Evolutionary conservation across 2,113 vertebrate genomes (phyloP), one percentile per base, ranked within the genome.

Genomic region (Prochilodus magdalenae): DNA sequence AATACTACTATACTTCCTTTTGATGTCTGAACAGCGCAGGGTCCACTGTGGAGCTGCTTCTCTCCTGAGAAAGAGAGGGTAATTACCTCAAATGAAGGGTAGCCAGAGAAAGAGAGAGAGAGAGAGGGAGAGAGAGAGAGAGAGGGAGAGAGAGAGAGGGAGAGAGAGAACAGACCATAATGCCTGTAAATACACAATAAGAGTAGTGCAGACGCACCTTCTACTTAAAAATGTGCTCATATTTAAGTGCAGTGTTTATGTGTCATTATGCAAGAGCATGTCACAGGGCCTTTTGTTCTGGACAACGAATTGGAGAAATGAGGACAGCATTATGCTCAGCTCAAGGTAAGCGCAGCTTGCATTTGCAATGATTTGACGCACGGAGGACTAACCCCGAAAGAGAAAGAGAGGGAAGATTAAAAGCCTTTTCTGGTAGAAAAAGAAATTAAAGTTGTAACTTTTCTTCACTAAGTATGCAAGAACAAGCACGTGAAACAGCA

Each of bases 61-160:
- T 84, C 57, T 83, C 71, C 66, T 59, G 66, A 71, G 84, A 72
- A 44, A 77, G 69, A 78, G 73, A 72, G 73, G 74, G 80, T 87
- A 85, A 87, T 87, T 87, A 85, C 83, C 69, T 83, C 73, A 76
- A 87, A 80, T 85, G 83, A 73, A 83, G 76, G 77, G 76, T 66
- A 60, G 26, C 47, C 29, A 44, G 47, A 11, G 75, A 73, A 57
- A 51, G 22, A 70, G 65, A 69, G 20, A 55, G 57, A 65, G 57
- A 14, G 66, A 72, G 55, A 53, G 49, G 16, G 49, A 55, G 13
- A 78, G 18, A 62, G 49, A 71, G 22, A 49, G 74, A 55, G 62
- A 63, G 59, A 72, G 30, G 33, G 44, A 65, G 57, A 22, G 66
- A 77, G 74, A 53, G 49, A 26, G 24, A 53, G 11, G 73, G 16